A percentile compares a stretch with the other conserved stretches of the same genome.
These are phyloP conservation scores for Eumaeus atala DNA, from an alignment of 1,140 invertebrate genomes.

Conservation along the genomic window DNA sequence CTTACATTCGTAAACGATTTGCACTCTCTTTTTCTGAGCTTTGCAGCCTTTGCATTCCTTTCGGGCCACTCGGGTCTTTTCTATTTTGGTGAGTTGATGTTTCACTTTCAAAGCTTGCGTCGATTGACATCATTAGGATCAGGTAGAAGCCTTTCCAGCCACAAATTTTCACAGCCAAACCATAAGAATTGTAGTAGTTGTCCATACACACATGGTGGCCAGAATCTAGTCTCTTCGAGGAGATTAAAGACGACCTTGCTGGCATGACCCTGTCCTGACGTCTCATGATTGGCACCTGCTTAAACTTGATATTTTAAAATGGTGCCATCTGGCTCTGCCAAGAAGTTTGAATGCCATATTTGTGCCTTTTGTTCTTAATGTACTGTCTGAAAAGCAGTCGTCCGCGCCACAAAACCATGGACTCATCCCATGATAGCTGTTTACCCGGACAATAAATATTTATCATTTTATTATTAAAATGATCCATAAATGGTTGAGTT, in stretches of 20 bases:
- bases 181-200: slow-evolving; percentile 37
- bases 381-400: slow-evolving; percentile 49
- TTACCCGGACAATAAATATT: slow-evolving; percentile 38
- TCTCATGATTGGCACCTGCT: slow-evolving; percentile 24
- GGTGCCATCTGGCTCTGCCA: slow-evolving; percentile 43
- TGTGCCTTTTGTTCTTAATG: slow-evolving; percentile 46
- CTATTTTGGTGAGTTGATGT: slow-evolving; percentile 20
- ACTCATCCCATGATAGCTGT: slow-evolving; percentile 51
- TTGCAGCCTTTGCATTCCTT: slow-evolving; percentile 22
- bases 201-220: slow-evolving; percentile 46
- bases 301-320: slow-evolving; percentile 34
- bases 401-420: slow-evolving; percentile 53
- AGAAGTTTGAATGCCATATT: slow-evolving; percentile 55
- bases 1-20: slow-evolving; percentile 14
- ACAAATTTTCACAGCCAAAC: slow-evolving; percentile 26
- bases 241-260: too few relatives aligned
- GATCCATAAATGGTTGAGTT: slow-evolving; percentile 26
- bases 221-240: slow-evolving; percentile 25
- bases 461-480: slow-evolving; percentile 36
- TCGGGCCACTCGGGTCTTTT: slow-evolving; percentile 2
- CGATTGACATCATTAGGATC: too few relatives aligned
- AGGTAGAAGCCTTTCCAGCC: slow-evolving; percentile 11
- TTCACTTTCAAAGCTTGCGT: neutral
- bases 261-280: slow-evolving; percentile 18
- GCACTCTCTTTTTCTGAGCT: slow-evolving; percentile 19